Percentiles rank a stretch among this genome's conserved stretches.
Evolutionary conservation across 2,797 vertebrate genomes (phyloP).

Genomic region (Gallinago stenura): DNA sequence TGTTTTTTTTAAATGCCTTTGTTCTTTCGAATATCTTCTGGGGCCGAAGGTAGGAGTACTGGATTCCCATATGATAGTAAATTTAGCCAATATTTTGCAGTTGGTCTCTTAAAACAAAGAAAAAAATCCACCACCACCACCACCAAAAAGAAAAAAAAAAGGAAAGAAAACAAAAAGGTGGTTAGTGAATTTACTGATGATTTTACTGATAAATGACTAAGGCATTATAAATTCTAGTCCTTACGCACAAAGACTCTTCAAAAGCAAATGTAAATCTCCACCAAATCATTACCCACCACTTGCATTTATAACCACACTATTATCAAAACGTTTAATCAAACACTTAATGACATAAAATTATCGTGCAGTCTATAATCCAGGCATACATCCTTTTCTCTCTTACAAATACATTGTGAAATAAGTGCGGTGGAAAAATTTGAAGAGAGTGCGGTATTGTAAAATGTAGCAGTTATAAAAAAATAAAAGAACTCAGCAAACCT

Average conservation of each 20-base stretch:
- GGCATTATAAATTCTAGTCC: conserved; percentile 38
- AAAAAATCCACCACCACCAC: not conserved
- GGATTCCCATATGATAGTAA: not conserved
- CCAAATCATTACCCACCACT: not conserved
- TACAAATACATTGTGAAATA: not conserved
- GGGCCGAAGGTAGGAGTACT: not conserved
- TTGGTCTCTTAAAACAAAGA: not conserved
- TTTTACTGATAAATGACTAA: conserved; percentile 37
- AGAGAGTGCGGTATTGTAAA: not conserved
- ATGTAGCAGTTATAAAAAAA: not conserved
- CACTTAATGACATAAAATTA: conserved; percentile 41
- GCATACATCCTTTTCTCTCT: not conserved
- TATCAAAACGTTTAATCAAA: conserved; percentile 44
- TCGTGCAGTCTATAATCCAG: conserved; percentile 31
- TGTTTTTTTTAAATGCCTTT: not conserved
- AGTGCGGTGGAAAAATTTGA: not conserved
- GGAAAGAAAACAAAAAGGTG: not conserved
- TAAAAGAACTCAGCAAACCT: not conserved
- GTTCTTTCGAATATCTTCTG: not conserved
- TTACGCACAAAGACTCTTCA: conserved; percentile 35
- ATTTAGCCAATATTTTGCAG: not conserved
- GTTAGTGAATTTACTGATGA: not conserved
- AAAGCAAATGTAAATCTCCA: conserved; percentile 46
- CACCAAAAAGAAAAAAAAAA: not conserved
- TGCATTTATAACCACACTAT: conserved; percentile 29